Evolutionary conservation across 1,140 invertebrate species (phyloP), one percentile per base, ranked within the genome.

Genomic region (Lepidurus packardi): DNA sequence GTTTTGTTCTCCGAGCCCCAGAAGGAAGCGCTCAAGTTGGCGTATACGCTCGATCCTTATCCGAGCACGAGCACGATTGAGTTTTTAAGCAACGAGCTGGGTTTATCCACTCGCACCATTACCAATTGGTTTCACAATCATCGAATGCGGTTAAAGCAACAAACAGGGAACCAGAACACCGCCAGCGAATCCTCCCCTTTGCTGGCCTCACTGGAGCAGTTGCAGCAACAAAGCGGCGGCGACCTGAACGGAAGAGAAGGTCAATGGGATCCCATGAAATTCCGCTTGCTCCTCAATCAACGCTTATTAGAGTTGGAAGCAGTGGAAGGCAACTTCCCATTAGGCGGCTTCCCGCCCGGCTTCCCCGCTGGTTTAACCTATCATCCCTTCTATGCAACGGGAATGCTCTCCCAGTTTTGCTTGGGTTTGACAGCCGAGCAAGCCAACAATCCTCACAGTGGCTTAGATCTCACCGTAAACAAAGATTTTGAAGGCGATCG

Each of bases 41-140:
- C 97, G 0, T 99, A 98, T 83, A 91, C 93, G 0, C 86, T 98
- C 11, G 97, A 99, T 85, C 95, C 97, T 0, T 98, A 99, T 84
- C 98, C 98, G 0, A 97, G 95, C 83, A 92, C 97, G 80, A 91
- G 92, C 7, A 97, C 95, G 34, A 98, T 98, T 65, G 97, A 99
- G 85, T 96, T 96, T 82, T 87, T 99, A 75, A 95, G 96, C 10
- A 89, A 90, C 21, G 95, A 98, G 84, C 86, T 99, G 8, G 92
- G 91, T 13, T 86, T 99, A n/a, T 95, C 95, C 1, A 93, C 96
- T 11, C 89, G 97, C 81, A 99, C 97, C 53, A 98, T 99, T 79
- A 97, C 95, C 21, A 99, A 99, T 85, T 99, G 97, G 97, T 99
- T 99, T 88, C 97, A 99, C 87, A 99, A 99, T 85, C 96, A 99